Percentiles rank a stretch among this genome's conserved stretches.
Conservation (phyloP, 2,888 invertebrate genomes). For the Danaus chrysippus region DNA sequence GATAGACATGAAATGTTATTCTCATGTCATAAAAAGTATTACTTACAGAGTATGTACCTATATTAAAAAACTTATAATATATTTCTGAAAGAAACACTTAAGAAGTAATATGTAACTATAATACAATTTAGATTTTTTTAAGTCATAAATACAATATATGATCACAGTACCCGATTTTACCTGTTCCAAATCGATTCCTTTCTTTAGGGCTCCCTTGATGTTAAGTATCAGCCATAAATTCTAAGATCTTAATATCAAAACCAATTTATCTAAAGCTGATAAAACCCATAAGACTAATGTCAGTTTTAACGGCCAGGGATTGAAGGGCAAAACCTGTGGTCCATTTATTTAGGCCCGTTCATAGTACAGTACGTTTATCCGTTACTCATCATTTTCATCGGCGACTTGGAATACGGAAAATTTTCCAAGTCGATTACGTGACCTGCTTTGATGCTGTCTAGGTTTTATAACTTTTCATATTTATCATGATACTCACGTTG, state of each 20-base stretch:
- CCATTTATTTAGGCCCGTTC: conserved; percentile 29
- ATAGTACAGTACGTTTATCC: conserved; percentile 33
- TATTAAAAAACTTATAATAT: no score
- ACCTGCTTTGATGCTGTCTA: conserved; percentile 21
- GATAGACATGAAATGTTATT: no score
- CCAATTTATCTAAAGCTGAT: conserved; percentile 25
- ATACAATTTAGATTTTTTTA: no score
- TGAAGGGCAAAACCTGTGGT: conserved; percentile 29
- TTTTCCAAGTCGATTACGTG: conserved; percentile 41
- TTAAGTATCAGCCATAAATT: conserved; percentile 16
- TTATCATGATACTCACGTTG: neutral
- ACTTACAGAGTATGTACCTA: no score
- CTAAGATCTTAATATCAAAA: conserved; percentile 20
- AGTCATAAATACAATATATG: no score
- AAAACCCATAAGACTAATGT: conserved; percentile 30
- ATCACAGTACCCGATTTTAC: no score
- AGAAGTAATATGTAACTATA: no score
- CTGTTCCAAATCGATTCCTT: neutral
- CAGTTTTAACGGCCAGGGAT: conserved; percentile 24
- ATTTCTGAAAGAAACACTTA: no score
- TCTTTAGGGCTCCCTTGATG: conserved; percentile 14
- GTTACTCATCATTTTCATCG: conserved; percentile 39
- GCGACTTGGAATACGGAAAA: conserved; percentile 39
- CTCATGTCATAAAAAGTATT: no score
- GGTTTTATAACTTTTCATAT: neutral